Evolutionary conservation across 1,140 invertebrate genomes (phyloP), one percentile per base, ranked within the genome.

Genomic region (Colletes gigas): DNA sequence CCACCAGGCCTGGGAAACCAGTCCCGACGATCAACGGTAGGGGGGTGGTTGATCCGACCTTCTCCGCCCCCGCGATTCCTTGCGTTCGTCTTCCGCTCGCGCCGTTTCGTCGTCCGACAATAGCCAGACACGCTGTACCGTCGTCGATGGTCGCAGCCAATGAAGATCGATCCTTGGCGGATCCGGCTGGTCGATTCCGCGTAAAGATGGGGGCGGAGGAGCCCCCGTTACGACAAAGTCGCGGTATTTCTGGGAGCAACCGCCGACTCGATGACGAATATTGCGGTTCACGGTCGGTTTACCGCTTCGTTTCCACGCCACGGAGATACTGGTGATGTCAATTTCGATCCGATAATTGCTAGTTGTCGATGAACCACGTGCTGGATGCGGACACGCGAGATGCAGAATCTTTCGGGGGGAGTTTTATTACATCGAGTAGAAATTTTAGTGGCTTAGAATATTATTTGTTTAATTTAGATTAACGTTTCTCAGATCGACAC

Each of bases 91-190:
- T 86, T 78, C 82, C 66, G 8, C 77, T 84, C 68, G 81, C 82
- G 59, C 79, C 67, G 72, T 72, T 88, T 87, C 84, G 82, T 82
- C 78, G 85, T 10, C 55, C 79, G 82, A 86, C 82, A 87, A 88
- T 86, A 54, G 68, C 79, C 78, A 5, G 57, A 17, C 30, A 30
- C 30, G 30, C 30, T 30, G 30, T 30, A 30, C 52, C 57, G 50
- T 75, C 54, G 83, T 76, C 65, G 63, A 74, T 59, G 68, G 62
- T 82, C 78, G 75, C 57, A 77, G 65, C 85, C 82, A 84, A 77
- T 87, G 85, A 87, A 83, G 72, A 39, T n/a, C 39, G 30, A 30
- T 17, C 21, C 57, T 14, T 14, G 15, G 54, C 47, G 54, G 41
- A 41, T 80, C 47, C 41, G 78, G 44, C 54, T 30, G 21, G 12